Evolutionary conservation across 2,113 vertebrate genomes (phyloP).

Genomic region (Ophiodon elongatus): DNA sequence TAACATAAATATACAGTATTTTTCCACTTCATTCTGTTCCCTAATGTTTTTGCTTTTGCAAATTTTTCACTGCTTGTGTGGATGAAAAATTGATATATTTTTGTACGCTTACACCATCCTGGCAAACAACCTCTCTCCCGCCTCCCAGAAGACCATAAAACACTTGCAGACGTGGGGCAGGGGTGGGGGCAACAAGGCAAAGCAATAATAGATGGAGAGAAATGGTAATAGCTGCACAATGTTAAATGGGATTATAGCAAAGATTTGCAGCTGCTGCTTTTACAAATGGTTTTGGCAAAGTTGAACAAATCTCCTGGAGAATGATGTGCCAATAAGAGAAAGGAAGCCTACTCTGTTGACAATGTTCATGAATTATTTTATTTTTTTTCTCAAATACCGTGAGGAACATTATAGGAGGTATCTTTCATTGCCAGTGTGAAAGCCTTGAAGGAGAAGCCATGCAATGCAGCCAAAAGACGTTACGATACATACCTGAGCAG

Average conservation of each 20-base stretch:
- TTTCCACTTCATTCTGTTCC: not conserved
- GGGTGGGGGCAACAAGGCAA: constrained; percentile 37
- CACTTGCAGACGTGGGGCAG: constrained; percentile 34
- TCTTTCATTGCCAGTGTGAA: constrained; percentile 33
- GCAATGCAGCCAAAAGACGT: constrained; percentile 57
- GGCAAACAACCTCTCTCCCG: constrained; percentile 54
- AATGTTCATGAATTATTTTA: constrained; percentile 71
- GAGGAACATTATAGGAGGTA: constrained; percentile 31
- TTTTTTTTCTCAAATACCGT: constrained; percentile 47
- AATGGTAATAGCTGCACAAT: constrained; percentile 39
- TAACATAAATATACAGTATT: not conserved
- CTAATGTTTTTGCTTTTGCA: constrained; percentile 2
- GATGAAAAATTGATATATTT: constrained; percentile 41
- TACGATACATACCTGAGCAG: constrained; percentile 65
- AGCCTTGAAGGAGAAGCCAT: constrained; percentile 55
- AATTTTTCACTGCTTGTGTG: not conserved
- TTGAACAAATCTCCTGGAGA: constrained; percentile 43
- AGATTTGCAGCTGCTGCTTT: constrained; percentile 50
- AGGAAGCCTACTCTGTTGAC: constrained; percentile 24
- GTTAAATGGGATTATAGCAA: constrained; percentile 47
- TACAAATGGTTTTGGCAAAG: constrained; percentile 58
- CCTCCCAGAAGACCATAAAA: constrained; percentile 62
- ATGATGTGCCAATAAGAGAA: constrained; percentile 52
- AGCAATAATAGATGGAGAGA: constrained; percentile 49
- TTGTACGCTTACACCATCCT: constrained; percentile 45